Evolutionary conservation across 2,113 vertebrate genomes (phyloP), one percentile per base, ranked within the genome.

Genomic region (Ictidomys tridecemlineatus): DNA sequence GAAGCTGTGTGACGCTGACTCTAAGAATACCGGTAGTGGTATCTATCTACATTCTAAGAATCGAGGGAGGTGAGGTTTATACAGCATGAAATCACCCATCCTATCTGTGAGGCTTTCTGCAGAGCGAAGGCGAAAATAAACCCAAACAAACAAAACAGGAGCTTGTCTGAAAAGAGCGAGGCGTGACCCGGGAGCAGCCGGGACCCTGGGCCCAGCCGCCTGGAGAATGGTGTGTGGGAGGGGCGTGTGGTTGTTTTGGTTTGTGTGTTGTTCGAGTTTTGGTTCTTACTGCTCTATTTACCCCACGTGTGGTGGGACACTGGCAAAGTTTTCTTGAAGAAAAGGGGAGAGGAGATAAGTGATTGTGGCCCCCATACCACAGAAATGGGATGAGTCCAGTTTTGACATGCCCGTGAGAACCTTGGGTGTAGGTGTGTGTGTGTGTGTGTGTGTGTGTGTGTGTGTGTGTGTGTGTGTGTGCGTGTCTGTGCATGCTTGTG

Each of bases 11-110:
- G 83, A 32, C 95, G 93, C 34, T 72, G 97, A 95, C 99, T 99
- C 99, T 98, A 97, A 95, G 99, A 99, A 99, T 96, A 99, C 99
- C 99, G 99, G 99, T 99, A 98, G 99, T 99, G 99, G 99, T 98
- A 95, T 98, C 95, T 98, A 91, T 97, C 18, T 97, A 97, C 98
- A 92, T 99, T 99, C 99, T 99, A 98, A 98, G 99, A 99, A 99
- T 98, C 97, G 82, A 98, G 91, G 98, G 98, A 98, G 98, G 98
- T 45, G 88, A 96, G 97, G 98, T 98, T 98, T 98, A 96, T 73
- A 80, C 77, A 95, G 93, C 97, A 93, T 95, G 92, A 90, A 98
- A 98, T 99, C 97, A 26, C 97, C 85, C 37, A 5, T 94, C 97
- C 1, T 98, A 98, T 98, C 98, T 69, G 45, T 91, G 97, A 98